These are phyloP conservation scores for Mixornis gularis DNA, from an alignment of 2,113 vertebrate genomes.

Conservation along the genomic window DNA sequence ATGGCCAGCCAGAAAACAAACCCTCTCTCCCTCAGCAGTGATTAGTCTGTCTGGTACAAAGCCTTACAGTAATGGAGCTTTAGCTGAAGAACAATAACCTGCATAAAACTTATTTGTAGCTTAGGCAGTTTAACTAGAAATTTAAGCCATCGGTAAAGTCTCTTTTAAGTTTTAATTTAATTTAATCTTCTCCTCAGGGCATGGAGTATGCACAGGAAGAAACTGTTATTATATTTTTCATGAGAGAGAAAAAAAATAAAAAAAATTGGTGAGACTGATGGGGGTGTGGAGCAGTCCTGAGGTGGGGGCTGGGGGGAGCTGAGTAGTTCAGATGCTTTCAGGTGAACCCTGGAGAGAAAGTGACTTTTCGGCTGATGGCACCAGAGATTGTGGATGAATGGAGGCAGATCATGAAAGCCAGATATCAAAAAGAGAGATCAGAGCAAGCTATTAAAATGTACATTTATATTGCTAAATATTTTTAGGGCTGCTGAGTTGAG, in stretches of 20 bases:
- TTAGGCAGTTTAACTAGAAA: not conserved
- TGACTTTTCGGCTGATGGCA: conserved; percentile 40
- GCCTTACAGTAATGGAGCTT: not conserved
- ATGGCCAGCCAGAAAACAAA: not conserved
- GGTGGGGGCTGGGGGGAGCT: not conserved
- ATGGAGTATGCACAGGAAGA: not conserved
- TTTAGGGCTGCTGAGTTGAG: conserved; percentile 46
- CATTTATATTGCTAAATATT: conserved; percentile 65
- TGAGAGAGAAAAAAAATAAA: not conserved
- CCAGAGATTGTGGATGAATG: conserved; percentile 35
- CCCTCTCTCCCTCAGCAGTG: not conserved
- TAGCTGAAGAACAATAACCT: not conserved
- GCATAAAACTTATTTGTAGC: not conserved
- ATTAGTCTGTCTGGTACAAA: not conserved
- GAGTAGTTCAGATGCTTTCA: not conserved
- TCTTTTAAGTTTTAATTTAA: conserved; percentile 31
- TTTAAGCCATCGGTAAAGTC: not conserved
- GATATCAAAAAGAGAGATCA: conserved; percentile 50
- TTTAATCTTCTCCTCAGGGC: conserved; percentile 17
- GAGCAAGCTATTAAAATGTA: conserved; percentile 55
- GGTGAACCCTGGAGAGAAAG: conserved; percentile 38
- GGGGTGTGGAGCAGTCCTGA: not conserved
- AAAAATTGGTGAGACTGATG: not conserved
- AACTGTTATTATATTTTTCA: not conserved
- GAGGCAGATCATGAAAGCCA: conserved; percentile 29